These are phyloP conservation scores for Folsomia manolachei DNA, from an alignment of 2,888 invertebrate genomes.

Conservation along the genomic window DNA sequence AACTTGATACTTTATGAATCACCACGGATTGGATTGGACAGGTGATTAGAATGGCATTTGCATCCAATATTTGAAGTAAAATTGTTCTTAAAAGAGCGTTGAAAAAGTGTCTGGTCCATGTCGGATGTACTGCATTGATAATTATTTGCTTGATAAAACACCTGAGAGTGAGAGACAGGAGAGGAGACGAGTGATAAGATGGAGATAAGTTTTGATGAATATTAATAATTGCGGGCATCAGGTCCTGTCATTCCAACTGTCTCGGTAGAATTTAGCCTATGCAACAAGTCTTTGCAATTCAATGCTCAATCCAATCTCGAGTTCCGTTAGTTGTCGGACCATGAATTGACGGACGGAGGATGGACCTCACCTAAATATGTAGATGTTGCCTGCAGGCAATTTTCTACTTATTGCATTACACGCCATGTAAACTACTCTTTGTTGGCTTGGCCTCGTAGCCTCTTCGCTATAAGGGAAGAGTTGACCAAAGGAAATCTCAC, in stretches of 20 bases:
- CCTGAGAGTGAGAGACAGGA: no score
- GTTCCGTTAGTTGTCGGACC: not conserved
- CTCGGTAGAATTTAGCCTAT: not conserved
- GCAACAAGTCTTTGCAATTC: not conserved
- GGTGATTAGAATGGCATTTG: no score
- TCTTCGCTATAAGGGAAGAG: not conserved
- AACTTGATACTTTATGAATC: no score
- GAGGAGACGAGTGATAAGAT: no score
- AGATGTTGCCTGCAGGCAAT: not conserved
- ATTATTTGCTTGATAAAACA: no score
- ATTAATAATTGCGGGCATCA: slow-evolving; percentile 5
- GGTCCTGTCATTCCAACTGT: slow-evolving; percentile 2
- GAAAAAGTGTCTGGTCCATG: no score
- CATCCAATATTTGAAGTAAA: no score
- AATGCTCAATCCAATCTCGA: not conserved
- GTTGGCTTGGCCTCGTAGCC: not conserved
- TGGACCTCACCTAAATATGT: slow-evolving; percentile 6
- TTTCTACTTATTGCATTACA: slow-evolving; percentile 3
- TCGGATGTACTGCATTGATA: no score
- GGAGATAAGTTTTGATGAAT: not conserved
- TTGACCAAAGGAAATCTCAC: not conserved
- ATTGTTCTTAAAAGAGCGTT: no score
- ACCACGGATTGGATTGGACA: not conserved
- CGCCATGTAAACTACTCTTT: not conserved
- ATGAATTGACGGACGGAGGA: not conserved